phyloP scores from a whole-genome alignment of 2,888 invertebrate species.

The Nephrotoma appendiculata region DNA sequence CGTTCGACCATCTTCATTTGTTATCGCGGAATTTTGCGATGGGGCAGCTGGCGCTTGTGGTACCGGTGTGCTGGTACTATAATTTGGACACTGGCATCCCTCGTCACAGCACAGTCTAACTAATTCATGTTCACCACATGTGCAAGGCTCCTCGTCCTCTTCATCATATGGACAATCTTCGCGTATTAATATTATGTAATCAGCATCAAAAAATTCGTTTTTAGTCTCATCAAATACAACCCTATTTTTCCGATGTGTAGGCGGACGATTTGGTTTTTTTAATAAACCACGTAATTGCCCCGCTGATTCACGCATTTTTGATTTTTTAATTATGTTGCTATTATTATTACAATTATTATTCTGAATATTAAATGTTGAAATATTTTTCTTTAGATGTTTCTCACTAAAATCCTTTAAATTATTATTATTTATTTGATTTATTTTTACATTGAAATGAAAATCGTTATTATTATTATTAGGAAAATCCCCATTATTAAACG shows the following conservation, averaged over 20 bases:
- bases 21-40: conserved; percentile 27
- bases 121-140: conserved; percentile 55
- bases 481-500: background rate
- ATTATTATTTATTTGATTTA: background rate
- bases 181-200: conserved; percentile 79
- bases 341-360: conserved; percentile 5
- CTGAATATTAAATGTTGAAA: background rate
- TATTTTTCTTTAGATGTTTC: background rate
- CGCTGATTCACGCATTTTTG: conserved; percentile 33
- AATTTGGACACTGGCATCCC: conserved; percentile 39
- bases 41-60: background rate
- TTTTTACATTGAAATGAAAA: background rate
- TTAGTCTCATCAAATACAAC: conserved; percentile 80
- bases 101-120: conserved; percentile 51
- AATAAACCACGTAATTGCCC: conserved; percentile 37
- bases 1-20: conserved; percentile 26
- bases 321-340: background rate
- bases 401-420: background rate
- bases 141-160: conserved; percentile 59
- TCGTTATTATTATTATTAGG: background rate
- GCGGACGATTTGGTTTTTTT: conserved; percentile 56
- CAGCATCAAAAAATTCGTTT: conserved; percentile 84
- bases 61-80: background rate
- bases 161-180: conserved; percentile 78
- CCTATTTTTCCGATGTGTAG: conserved; percentile 53